Evolutionary conservation across 2,113 vertebrate species (phyloP).

Genomic region (Otolemur garnettii): DNA sequence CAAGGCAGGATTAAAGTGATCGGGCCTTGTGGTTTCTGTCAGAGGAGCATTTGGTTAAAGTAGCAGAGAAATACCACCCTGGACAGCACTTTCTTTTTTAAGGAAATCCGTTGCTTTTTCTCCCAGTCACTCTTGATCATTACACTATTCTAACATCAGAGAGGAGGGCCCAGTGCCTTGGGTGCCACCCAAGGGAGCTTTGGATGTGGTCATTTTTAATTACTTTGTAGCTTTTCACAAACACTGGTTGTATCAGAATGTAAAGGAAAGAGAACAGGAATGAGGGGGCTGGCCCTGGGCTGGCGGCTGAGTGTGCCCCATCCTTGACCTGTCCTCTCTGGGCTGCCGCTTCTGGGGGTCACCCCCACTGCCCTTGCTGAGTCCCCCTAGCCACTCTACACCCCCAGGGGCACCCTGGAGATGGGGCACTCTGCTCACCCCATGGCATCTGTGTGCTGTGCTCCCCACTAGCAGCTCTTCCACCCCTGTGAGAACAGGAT

Average conservation of each 20-base stretch:
- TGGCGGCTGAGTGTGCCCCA: background rate
- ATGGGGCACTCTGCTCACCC: background rate
- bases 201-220: background rate
- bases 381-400: background rate
- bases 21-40: rapidly evolving
- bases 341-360: background rate
- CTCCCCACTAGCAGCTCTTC: background rate
- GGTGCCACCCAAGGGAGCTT: rapidly evolving
- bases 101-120: rapidly evolving
- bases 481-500: rapidly evolving
- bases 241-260: rapidly evolving
- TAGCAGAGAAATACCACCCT: rapidly evolving
- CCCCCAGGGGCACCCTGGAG: background rate
- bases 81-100: rapidly evolving
- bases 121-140: rapidly evolving
- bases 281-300: rapidly evolving
- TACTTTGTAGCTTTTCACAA: background rate
- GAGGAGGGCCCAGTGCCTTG: background rate
- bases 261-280: background rate
- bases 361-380: background rate
- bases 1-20: rapidly evolving
- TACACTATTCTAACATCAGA: rapidly evolving
- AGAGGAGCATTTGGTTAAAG: rapidly evolving
- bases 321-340: background rate
- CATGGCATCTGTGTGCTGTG: background rate